Conservation (phyloP, 1,140 invertebrate genomes). For the Neuroterus valhalla region DNA sequence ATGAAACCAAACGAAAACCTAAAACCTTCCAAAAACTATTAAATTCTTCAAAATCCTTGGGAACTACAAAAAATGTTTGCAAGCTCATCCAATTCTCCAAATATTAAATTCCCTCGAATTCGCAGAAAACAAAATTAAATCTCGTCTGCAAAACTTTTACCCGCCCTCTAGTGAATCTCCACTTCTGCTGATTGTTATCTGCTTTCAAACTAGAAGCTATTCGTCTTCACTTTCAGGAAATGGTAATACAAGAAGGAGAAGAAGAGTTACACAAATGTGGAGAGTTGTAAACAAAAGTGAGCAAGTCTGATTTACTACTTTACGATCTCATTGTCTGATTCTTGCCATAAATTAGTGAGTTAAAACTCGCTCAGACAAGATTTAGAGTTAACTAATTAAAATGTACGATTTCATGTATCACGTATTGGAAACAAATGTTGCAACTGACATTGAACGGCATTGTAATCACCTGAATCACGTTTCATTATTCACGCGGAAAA, state of each 20-base stretch:
- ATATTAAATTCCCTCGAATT: too few species aligned
- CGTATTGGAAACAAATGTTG: constrained; percentile 7
- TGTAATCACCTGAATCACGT: constrained; percentile 18
- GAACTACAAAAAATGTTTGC: too few species aligned
- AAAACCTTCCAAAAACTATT: too few species aligned
- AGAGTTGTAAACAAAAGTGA: constrained; percentile 4
- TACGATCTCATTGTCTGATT: constrained; percentile 10
- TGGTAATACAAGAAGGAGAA: not conserved
- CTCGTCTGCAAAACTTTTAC: too few species aligned
- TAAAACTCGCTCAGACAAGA: not conserved
- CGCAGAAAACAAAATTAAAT: too few species aligned
- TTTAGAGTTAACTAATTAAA: constrained; percentile 1
- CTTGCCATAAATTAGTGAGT: not conserved
- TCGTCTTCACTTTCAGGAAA: not conserved
- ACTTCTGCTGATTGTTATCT: too few species aligned
- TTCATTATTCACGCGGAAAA: constrained; percentile 27
- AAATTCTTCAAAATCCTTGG: too few species aligned
- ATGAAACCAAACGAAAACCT: too few species aligned
- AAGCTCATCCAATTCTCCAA: too few species aligned
- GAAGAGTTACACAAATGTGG: not conserved
- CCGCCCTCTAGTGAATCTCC: too few species aligned
- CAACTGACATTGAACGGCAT: constrained; percentile 20
- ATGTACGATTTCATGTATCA: not conserved
- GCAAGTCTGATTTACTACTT: not conserved
- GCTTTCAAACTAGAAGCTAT: not conserved